Evolutionary conservation across 2,113 vertebrate genomes (phyloP), one percentile per base, ranked within the genome.

Genomic region (Eulemur rufifrons): DNA sequence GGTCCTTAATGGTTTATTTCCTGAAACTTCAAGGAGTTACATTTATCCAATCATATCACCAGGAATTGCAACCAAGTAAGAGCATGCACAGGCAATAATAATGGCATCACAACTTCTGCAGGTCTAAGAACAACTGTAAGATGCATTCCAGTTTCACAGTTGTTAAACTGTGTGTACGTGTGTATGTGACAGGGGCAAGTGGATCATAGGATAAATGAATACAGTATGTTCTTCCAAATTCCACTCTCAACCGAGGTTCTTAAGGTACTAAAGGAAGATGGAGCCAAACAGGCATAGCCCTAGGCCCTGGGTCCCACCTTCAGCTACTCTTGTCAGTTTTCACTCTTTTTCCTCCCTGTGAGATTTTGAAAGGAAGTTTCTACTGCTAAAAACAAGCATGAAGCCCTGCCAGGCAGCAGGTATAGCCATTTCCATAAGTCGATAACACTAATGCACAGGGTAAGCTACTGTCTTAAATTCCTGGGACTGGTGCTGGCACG

Each of bases 321-420:
- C 27, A 42, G 15, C 7, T 85, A 9, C 1, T 61, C 14, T 63
- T 7, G 2, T 21, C 61, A 39, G 1, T 50, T 64, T 94, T 42
- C 21, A 71, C 25, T 77, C 42, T 74, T 89, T 15, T 68, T 39
- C 7, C 17, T 82, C 17, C 29, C 74, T 3, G 1, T 59, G 68
- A 68, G 66, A 88, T 77, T 87, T 61, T 95, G 17, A 47, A 90
- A 85, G 93, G 39, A 68, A 5, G 20, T 52, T 90, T 84, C 81
- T 81, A 59, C 18, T 20, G 18, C 6, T 71, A 11, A 89, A 59
- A 18, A n/a, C 34, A 56, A 27, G 17, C 9, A 3, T 64, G 21
- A 45, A 25, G 2, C 18, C 52, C 12, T 27, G 8, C 34, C 29
- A 84, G 18, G 3, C 39, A 68, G 50, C n/a, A 77, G 17, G 18